Percentiles rank a stretch among this genome's conserved stretches.
Evolutionary conservation across 2,797 vertebrate species (phyloP).

Genomic region (Chaetophractus vellerosus): DNA sequence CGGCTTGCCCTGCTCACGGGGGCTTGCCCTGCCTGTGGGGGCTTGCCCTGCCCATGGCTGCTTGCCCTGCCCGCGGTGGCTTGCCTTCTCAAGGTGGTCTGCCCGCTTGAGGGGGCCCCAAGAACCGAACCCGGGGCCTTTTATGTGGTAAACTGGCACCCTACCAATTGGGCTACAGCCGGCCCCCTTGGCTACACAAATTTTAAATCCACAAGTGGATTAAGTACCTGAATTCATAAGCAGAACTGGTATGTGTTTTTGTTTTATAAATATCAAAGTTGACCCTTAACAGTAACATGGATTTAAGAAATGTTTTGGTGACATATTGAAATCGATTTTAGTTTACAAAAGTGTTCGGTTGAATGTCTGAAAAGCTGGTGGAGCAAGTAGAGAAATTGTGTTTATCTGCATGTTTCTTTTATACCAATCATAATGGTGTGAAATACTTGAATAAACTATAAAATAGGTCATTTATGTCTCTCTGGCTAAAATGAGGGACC

Average conservation of each 20-base stretch:
- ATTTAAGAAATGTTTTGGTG: slow-evolving; percentile 26
- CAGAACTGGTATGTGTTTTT: background rate
- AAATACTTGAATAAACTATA: slow-evolving; percentile 43
- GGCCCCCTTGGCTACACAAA: slow-evolving; percentile 37
- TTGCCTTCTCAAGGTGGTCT: too few species aligned
- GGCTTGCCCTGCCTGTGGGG: too few species aligned
- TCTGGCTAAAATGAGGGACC: background rate
- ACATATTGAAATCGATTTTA: slow-evolving; percentile 40
- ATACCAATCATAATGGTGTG: background rate
- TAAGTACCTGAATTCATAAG: slow-evolving; percentile 24
- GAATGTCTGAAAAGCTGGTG: background rate
- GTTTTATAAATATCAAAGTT: slow-evolving; percentile 54
- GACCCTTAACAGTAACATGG: background rate
- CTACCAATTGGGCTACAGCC: too few species aligned
- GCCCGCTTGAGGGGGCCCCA: too few species aligned
- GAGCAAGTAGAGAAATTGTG: background rate
- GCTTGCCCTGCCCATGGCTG: too few species aligned
- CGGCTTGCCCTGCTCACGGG: too few species aligned
- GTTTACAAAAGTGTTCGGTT: slow-evolving; percentile 41
- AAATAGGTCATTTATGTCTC: background rate
- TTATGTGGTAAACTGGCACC: too few species aligned
- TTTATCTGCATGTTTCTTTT: slow-evolving; percentile 8
- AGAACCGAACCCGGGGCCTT: too few species aligned
- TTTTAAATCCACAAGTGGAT: slow-evolving; percentile 42
- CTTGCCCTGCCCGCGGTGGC: too few species aligned